A percentile compares a stretch with the other conserved stretches of the same genome.
phyloP scores from a whole-genome alignment of 2,113 vertebrate genomes.

The Myiagra hebetior region DNA sequence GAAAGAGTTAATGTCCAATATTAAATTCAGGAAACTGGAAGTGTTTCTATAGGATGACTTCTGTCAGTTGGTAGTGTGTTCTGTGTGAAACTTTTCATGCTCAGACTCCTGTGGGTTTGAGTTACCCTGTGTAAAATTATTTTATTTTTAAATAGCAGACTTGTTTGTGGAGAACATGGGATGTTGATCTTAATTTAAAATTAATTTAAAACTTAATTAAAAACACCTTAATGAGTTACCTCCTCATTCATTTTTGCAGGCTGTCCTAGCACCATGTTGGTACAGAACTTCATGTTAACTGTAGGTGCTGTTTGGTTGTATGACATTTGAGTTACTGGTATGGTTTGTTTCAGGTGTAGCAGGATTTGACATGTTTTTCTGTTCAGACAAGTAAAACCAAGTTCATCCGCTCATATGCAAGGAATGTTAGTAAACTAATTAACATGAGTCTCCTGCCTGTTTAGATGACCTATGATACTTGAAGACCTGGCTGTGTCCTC shows the following conservation, averaged over 20 bases:
- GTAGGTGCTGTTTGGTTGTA: not conserved
- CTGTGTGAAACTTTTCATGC: not conserved
- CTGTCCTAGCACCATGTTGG: not conserved
- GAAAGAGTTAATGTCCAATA: not conserved
- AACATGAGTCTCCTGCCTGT: not conserved
- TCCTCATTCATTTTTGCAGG: not conserved
- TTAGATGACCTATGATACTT: fast-evolving
- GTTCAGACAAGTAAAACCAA: not conserved
- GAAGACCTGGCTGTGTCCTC: not conserved
- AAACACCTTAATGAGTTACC: not conserved
- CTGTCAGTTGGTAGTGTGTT: not conserved
- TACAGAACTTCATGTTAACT: not conserved
- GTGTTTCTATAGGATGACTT: not conserved
- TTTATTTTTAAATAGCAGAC: not conserved
- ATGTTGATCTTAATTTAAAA: not conserved
- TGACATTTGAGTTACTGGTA: not conserved
- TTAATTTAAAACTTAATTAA: too few relatives aligned
- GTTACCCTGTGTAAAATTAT: not conserved
- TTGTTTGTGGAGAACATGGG: not conserved
- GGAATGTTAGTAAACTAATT: not conserved
- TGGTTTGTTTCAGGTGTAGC: not conserved
- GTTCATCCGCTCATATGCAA: not conserved
- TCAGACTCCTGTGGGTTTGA: not conserved
- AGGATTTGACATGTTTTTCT: not conserved
- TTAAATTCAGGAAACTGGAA: not conserved